phyloP scores from a whole-genome alignment of 2,113 vertebrate genomes.

The Phaetusa simplex region DNA sequence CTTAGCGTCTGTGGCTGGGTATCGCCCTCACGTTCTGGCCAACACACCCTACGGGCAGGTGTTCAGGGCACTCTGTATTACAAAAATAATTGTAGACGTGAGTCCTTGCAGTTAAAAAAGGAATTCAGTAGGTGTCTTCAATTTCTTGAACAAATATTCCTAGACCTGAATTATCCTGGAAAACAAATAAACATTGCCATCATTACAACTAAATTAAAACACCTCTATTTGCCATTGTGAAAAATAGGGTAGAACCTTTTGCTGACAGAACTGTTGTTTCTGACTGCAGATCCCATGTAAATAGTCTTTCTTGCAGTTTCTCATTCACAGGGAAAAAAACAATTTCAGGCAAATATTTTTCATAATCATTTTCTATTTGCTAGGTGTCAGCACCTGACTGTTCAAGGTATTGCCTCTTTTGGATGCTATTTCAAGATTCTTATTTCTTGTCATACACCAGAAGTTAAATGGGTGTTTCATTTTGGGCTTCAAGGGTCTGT shows the following conservation, averaged over 20 bases:
- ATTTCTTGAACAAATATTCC: not conserved
- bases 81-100: not conserved
- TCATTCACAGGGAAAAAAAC: not conserved
- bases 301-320: not conserved
- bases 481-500: not conserved
- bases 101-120: not conserved
- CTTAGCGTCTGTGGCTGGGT: not conserved
- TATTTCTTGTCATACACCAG: not conserved
- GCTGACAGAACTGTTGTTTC: not conserved
- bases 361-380: not conserved
- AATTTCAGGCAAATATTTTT: not conserved
- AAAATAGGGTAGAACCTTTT: not conserved
- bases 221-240: not conserved
- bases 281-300: not conserved
- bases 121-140: not conserved
- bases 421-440: not conserved
- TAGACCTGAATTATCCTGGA: not conserved
- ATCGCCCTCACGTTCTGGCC: not conserved
- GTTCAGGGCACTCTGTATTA: not conserved
- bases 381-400: not conserved
- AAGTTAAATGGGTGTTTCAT: not conserved
- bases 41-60: not conserved
- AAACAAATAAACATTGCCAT: not conserved
- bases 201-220: not conserved
- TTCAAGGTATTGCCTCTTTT: not conserved